Conservation (phyloP, 2,888 invertebrate genomes). For the Piscicola geometra region DNA sequence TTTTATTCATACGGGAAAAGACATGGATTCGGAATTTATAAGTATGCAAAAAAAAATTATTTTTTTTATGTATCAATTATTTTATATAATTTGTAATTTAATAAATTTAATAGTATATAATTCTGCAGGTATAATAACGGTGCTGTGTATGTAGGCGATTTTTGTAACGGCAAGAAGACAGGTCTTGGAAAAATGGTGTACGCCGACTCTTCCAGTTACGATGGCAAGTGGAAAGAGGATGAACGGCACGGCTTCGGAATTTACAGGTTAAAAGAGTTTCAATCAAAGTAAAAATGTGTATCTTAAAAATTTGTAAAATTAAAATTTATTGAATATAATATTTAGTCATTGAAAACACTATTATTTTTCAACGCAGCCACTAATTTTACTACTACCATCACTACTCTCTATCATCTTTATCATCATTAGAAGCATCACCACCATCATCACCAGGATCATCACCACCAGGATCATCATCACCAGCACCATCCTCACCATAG, state of each 20-base stretch:
- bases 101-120: too few relatives aligned
- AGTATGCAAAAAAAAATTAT: background rate
- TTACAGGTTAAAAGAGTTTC: background rate
- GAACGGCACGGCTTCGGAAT: slow-evolving; percentile 32
- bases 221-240: slow-evolving; percentile 31
- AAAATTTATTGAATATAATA: too few relatives aligned
- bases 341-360: too few relatives aligned
- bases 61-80: too few relatives aligned
- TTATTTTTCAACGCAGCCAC: too few relatives aligned
- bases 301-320: background rate
- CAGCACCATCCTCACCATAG: background rate
- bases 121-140: slow-evolving; percentile 29
- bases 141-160: slow-evolving; percentile 24
- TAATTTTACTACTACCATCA: too few relatives aligned
- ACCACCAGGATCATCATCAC: too few relatives aligned
- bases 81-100: too few relatives aligned
- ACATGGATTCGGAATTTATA: slow-evolving; percentile 32
- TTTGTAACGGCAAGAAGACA: slow-evolving; percentile 30
- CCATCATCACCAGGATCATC: too few relatives aligned
- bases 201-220: slow-evolving; percentile 31
- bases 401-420: too few relatives aligned
- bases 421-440: too few relatives aligned
- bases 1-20: slow-evolving; percentile 30
- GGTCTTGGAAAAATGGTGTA: slow-evolving; percentile 31
- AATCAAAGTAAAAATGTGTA: background rate